Conservation (phyloP, 1,140 invertebrate genomes). For the Plodia interpunctella region DNA sequence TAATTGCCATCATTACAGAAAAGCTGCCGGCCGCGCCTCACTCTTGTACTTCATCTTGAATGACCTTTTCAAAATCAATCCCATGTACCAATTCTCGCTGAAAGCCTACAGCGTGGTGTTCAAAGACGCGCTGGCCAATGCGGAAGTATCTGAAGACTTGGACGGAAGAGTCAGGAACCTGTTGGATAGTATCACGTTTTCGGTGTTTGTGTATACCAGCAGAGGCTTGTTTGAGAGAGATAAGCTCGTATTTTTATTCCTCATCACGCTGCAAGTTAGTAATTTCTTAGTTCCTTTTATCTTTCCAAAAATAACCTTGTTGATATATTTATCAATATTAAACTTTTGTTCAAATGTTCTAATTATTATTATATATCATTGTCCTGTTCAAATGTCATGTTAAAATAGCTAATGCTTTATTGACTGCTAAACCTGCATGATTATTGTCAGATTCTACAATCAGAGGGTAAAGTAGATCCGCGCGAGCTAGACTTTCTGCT, state of each 20-base stretch:
- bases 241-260: constrained; percentile 93
- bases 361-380: no score
- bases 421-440: background rate
- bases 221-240: constrained; percentile 95
- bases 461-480: constrained; percentile 83
- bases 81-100: constrained; percentile 97
- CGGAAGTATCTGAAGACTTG: constrained; percentile 82
- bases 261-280: constrained; percentile 89
- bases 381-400: no score
- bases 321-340: no score
- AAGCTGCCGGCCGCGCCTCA: constrained; percentile 90
- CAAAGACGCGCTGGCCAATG: constrained; percentile 88
- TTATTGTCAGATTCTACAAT: constrained; percentile 79
- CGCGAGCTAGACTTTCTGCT: constrained; percentile 93
- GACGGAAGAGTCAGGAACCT: constrained; percentile 86
- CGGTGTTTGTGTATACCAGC: constrained; percentile 92
- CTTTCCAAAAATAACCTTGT: no score
- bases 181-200: constrained; percentile 92
- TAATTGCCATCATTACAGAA: constrained; percentile 74
- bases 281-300: background rate
- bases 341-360: no score
- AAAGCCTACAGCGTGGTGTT: constrained; percentile 97
- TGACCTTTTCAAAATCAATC: constrained; percentile 95
- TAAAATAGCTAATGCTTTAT: no score
- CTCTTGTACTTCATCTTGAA: constrained; percentile 96